These are phyloP conservation scores for Morone chrysops DNA, from an alignment of 2,113 vertebrate genomes.

Conservation along the genomic window DNA sequence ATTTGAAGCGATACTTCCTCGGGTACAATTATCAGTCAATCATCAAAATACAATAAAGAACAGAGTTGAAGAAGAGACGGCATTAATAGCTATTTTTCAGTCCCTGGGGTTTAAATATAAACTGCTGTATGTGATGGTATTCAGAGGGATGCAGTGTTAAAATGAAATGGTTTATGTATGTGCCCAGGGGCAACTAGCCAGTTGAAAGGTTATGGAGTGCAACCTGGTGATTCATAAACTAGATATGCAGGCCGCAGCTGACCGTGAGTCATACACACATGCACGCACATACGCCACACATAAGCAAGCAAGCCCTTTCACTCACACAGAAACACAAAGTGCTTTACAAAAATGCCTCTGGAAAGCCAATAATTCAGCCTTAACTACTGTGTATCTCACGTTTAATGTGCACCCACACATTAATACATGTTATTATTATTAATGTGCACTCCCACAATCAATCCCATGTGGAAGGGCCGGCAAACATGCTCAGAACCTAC, in stretches of 20 bases:
- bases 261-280: conserved; percentile 58
- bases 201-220: conserved; percentile 68
- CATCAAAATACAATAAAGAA: background rate
- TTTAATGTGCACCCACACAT: background rate
- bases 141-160: conserved; percentile 16
- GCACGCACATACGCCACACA: conserved; percentile 29
- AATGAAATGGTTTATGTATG: conserved; percentile 21
- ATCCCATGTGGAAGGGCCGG: conserved; percentile 3
- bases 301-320: background rate
- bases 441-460: conserved; percentile 20
- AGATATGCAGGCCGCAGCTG: conserved; percentile 68
- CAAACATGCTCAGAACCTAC: conserved; percentile 12
- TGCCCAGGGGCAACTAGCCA: conserved; percentile 34
- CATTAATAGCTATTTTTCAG: background rate
- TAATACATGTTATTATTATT: background rate
- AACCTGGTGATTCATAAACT: conserved; percentile 66
- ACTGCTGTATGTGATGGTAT: conserved; percentile 1
- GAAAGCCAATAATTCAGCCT: conserved; percentile 11
- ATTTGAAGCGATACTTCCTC: background rate
- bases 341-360: background rate
- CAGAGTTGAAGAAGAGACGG: background rate
- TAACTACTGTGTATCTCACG: background rate
- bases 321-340: conserved; percentile 4
- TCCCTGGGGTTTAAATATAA: conserved; percentile 19
- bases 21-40: background rate